A percentile compares a stretch with the other conserved stretches of the same genome.
phyloP scores from a whole-genome alignment of 2,888 invertebrate species.

The Agrochola circellaris region DNA sequence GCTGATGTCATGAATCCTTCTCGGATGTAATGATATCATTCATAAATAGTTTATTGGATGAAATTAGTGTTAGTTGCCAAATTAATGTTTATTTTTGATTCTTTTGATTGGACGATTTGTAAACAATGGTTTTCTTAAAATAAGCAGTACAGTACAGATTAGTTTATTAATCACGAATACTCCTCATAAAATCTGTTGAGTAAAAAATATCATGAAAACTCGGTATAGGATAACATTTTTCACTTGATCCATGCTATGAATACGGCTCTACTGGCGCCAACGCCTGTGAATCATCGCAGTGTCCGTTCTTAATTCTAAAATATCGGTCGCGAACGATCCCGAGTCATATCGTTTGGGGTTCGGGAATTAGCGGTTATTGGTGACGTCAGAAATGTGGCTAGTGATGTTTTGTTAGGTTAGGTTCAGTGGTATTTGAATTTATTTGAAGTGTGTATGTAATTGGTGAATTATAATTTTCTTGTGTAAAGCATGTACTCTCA shows the following conservation, averaged over 20 bases:
- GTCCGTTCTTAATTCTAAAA: conserved; percentile 64
- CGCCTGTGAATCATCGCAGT: conserved; percentile 55
- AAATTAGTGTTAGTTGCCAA: conserved; percentile 23
- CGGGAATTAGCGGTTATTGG: conserved; percentile 45
- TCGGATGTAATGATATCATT: conserved; percentile 38
- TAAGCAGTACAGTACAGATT: not conserved
- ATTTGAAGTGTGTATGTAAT: not conserved
- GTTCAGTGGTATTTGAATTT: not conserved
- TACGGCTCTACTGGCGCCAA: conserved; percentile 39
- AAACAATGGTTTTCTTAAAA: not conserved
- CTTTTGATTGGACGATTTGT: conserved; percentile 10
- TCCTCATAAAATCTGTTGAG: not conserved
- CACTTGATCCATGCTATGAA: conserved; percentile 28
- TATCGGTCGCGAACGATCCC: conserved; percentile 54
- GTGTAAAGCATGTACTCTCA: too few relatives aligned
- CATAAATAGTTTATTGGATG: conserved; percentile 1
- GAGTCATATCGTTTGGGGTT: conserved; percentile 9
- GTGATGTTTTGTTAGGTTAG: conserved; percentile 10
- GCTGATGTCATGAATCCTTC: conserved; percentile 41
- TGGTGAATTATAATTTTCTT: too few relatives aligned
- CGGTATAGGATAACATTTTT: not conserved
- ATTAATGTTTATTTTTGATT: not conserved
- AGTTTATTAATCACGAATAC: not conserved
- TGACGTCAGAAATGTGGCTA: conserved; percentile 18
- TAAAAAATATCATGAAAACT: not conserved